Base-by-base conservation (phyloP, 92 coral and sea anemone species). In the Metridium senile region DNA sequence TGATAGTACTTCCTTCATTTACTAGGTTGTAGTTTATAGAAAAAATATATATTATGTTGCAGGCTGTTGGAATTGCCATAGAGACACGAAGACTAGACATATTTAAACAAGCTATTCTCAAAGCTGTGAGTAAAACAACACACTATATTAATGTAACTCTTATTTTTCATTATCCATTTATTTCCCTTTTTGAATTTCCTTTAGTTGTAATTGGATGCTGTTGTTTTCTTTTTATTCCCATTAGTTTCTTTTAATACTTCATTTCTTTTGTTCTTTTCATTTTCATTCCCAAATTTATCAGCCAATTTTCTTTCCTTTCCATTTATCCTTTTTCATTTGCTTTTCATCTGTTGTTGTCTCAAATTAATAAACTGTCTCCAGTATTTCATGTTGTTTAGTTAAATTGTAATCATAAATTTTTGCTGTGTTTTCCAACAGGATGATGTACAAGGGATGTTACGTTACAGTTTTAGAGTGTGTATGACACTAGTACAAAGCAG, bases 51-150 rank as follows among this genome's bases (percentile, higher is more conserved):
- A 54, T 31, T 64, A 49, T 64, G 7, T 75, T 71, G 26, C 29
- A 95, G 99, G 99, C 99, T 45, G 92, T 95, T 73, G 99, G 99
- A 35, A 95, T 95, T 82, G 92, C 99, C 57, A 74, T 95, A 57
- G 99, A 95, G 52, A 95, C 99, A 13, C 82, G 97, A 78, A 74
- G 99, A 81, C 75, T 95, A 27, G 99, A 95, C 58, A 81, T 95
- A 51, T 95, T 95, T 86, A 89, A 95, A 72, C 91, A 87, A 58
- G 99, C 99, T 57, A 91, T 95, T 69, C 76, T 92, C 30, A 95
- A 92, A 89, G 89, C 99, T 46, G 99, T 95, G 76, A 92, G 99
- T 89, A 29, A 43, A 67, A 57, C 9, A 47, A 33, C n/a, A 22
- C 25, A 56, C 13, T 54, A 45, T 17, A 13, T 39, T 39, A 13